phyloP scores from a whole-genome alignment of 2,888 invertebrate species.

The Philereme vetulata region DNA sequence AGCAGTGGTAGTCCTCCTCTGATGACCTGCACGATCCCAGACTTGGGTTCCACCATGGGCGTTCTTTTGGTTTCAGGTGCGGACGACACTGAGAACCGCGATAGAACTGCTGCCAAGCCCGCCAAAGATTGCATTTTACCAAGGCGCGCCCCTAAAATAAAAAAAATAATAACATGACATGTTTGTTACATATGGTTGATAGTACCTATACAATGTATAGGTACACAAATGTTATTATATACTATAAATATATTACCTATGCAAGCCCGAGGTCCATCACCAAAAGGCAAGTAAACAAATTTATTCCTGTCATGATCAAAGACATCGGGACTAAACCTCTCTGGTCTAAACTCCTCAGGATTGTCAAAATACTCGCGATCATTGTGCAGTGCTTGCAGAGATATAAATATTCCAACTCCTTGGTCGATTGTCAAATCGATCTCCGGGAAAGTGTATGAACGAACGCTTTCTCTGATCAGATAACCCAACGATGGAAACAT shows the following conservation, averaged over 20 bases:
- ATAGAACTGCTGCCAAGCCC: slow-evolving; percentile 64
- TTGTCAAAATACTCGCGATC: slow-evolving; percentile 61
- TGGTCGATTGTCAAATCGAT: slow-evolving; percentile 53
- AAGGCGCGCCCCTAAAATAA: slow-evolving; percentile 58
- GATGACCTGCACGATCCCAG: slow-evolving; percentile 59
- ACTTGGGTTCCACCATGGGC: slow-evolving; percentile 50
- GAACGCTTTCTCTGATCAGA: slow-evolving; percentile 51
- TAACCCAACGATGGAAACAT: slow-evolving; percentile 66
- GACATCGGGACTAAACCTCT: slow-evolving; percentile 53
- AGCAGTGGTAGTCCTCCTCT: slow-evolving; percentile 56
- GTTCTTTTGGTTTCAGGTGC: slow-evolving; percentile 48
- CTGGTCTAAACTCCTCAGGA: slow-evolving; percentile 60
- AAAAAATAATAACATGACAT: slow-evolving; percentile 2
- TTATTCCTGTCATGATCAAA: slow-evolving; percentile 45
- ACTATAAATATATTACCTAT: slow-evolving; percentile 48
- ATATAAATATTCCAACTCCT: slow-evolving; percentile 54
- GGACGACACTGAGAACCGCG: slow-evolving; percentile 56
- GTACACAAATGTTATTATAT: background rate
- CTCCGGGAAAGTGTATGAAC: slow-evolving; percentile 57
- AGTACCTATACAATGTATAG: no score
- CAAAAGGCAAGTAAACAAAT: slow-evolving; percentile 60
- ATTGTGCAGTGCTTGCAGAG: slow-evolving; percentile 59
- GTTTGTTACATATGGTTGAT: no score
- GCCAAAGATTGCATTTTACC: slow-evolving; percentile 71
- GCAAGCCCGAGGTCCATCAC: slow-evolving; percentile 61